Conservation (phyloP, 2,888 invertebrate species). For the Siphlonurus alternatus region DNA sequence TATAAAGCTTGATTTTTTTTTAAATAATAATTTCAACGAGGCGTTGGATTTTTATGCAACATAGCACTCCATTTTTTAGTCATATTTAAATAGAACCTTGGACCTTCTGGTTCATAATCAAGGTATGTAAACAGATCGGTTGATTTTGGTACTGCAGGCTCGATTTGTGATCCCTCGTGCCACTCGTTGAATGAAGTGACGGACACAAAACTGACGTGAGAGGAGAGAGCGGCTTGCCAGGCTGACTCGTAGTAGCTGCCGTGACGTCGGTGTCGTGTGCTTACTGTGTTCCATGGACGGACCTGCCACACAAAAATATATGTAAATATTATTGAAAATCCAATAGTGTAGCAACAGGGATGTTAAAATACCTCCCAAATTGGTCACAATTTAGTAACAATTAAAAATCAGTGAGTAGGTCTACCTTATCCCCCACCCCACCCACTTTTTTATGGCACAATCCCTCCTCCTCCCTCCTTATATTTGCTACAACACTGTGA, state of each 20-base stretch:
- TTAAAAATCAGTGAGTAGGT: too few species aligned
- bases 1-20: too few species aligned
- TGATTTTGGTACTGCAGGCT: constrained; percentile 37
- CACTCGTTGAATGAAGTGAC: constrained; percentile 59
- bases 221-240: constrained; percentile 40
- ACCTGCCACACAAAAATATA: constrained; percentile 17
- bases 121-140: constrained; percentile 28
- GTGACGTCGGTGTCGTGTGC: constrained; percentile 32
- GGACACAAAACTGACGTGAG: constrained; percentile 37
- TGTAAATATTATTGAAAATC: constrained; percentile 4
- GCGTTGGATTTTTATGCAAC: background rate
- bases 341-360: background rate
- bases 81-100: constrained; percentile 42
- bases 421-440: too few species aligned
- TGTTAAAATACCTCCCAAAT: too few species aligned
- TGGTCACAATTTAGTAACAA: too few species aligned
- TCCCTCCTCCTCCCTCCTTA: too few species aligned
- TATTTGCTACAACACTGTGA: too few species aligned
- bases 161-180: constrained; percentile 60
- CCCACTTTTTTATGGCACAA: too few species aligned
- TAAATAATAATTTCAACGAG: background rate
- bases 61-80: constrained; percentile 35
- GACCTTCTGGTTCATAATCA: constrained; percentile 42
- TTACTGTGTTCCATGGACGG: constrained; percentile 38
- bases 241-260: constrained; percentile 45